Percentiles rank a stretch among this genome's conserved stretches.
Evolutionary conservation across 2,888 invertebrate genomes (phyloP).

Genomic region (Megaustenia siamemsis): DNA sequence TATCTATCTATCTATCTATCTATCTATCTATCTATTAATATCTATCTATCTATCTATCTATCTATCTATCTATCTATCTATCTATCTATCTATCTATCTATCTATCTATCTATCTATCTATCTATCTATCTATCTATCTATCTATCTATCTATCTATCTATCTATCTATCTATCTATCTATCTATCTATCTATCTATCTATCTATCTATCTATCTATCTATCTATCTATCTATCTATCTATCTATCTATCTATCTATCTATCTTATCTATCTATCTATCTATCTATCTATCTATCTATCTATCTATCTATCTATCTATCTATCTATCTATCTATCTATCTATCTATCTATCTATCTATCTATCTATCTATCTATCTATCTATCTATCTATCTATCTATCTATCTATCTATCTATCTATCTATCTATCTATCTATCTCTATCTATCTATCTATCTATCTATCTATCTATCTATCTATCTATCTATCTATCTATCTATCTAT

Average conservation of each 20-base stretch:
- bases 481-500: background rate
- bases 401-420: background rate
- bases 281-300: background rate
- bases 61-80: background rate
- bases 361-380: background rate
- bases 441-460: background rate
- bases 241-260: no score
- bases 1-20: conserved; percentile 31
- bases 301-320: background rate
- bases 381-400: background rate
- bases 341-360: background rate
- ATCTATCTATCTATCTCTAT: no score
- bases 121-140: background rate
- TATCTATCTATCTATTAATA: conserved; percentile 8
- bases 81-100: background rate
- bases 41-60: background rate
- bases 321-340: background rate
- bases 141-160: background rate
- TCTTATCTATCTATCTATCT: no score
- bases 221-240: no score
- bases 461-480: background rate
- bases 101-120: conserved; percentile 1
- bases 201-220: no score
- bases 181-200: no score
- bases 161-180: background rate